Percentiles rank a stretch among this genome's conserved stretches.
These are phyloP conservation scores for Barbus barbus DNA, from an alignment of 2,113 vertebrate genomes.

Conservation along the genomic window DNA sequence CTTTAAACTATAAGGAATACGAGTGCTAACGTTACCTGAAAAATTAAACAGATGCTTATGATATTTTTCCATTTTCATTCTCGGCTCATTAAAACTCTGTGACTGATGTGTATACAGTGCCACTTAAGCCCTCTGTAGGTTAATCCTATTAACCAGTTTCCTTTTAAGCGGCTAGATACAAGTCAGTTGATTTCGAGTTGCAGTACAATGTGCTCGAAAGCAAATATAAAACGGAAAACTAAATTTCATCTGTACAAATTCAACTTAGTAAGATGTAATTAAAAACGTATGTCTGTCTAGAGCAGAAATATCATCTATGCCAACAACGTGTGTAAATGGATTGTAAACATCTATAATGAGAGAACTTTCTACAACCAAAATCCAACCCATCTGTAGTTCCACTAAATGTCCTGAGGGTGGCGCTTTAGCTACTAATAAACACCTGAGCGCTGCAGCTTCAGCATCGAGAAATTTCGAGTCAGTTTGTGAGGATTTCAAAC, in stretches of 20 bases:
- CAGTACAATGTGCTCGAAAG: background rate
- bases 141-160: background rate
- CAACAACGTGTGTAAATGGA: background rate
- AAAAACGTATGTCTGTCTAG: background rate
- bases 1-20: background rate
- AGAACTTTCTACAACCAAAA: background rate
- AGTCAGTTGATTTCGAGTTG: background rate
- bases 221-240: background rate
- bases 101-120: background rate
- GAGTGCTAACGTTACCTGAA: background rate
- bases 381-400: background rate
- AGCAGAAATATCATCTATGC: background rate
- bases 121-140: background rate
- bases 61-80: background rate
- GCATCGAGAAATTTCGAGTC: background rate
- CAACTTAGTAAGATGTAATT: background rate
- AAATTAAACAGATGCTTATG: background rate
- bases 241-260: background rate
- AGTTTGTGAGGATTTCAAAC: background rate
- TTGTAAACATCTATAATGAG: background rate
- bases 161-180: background rate
- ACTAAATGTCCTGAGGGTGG: background rate
- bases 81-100: background rate
- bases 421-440: background rate
- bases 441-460: background rate